A percentile compares a stretch with the other conserved stretches of the same genome.
Evolutionary conservation across 2,797 vertebrate species (phyloP).

Genomic region (Hemitrygon akajei): DNA sequence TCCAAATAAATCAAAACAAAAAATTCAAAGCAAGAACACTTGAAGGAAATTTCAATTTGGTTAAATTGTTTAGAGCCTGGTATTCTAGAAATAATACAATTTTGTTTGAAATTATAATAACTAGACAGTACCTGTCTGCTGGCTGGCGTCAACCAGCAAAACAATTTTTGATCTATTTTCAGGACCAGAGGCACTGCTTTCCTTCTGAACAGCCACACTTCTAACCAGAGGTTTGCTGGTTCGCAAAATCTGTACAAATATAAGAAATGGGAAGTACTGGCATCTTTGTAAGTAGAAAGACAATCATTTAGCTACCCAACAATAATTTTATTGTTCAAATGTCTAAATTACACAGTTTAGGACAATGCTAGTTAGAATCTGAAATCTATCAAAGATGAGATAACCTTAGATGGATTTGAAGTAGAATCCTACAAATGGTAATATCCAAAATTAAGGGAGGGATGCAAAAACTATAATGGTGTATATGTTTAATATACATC

Average conservation of each 20-base stretch:
- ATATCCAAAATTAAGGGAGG: background rate
- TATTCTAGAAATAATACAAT: background rate
- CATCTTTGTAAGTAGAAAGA: background rate
- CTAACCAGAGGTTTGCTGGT: constrained; percentile 80
- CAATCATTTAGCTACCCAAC: background rate
- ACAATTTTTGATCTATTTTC: constrained; percentile 83
- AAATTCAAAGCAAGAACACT: background rate
- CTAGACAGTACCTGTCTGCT: constrained; percentile 68
- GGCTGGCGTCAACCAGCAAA: constrained; percentile 87
- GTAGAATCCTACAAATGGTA: background rate
- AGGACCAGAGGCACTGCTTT: constrained; percentile 80
- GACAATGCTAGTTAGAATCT: background rate
- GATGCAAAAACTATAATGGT: background rate
- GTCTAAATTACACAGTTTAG: background rate
- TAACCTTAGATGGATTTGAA: background rate
- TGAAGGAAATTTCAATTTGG: background rate
- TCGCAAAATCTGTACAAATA: constrained; percentile 49
- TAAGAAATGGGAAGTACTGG: background rate
- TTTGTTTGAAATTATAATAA: background rate
- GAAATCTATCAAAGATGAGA: background rate
- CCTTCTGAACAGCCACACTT: constrained; percentile 87
- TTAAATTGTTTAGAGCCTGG: background rate
- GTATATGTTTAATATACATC: no score
- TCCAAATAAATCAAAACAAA: background rate
- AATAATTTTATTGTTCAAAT: background rate